Evolutionary conservation across 2,888 invertebrate species (phyloP).

Genomic region (Drosophila mimetica): DNA sequence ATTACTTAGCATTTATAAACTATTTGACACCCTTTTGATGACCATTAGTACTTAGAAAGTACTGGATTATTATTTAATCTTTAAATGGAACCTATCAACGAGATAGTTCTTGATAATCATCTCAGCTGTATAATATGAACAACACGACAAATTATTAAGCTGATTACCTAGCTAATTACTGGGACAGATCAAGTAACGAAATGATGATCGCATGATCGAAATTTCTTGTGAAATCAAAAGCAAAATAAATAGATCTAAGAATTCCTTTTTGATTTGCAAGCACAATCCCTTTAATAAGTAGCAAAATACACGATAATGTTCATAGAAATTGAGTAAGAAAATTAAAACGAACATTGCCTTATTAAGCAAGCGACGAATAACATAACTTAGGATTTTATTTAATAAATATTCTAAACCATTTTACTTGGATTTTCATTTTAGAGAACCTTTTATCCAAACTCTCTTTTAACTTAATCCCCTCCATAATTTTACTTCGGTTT

Average conservation of each 20-base stretch:
- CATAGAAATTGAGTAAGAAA: neutral
- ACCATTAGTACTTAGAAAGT: neutral
- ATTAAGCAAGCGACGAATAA: too few relatives aligned
- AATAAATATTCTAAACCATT: too few relatives aligned
- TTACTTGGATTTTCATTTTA: neutral
- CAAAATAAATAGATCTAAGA: neutral
- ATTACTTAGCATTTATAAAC: neutral
- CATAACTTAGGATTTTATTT: too few relatives aligned
- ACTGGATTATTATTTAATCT: slow-evolving; percentile 2
- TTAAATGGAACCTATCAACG: slow-evolving; percentile 5
- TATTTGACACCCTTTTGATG: neutral
- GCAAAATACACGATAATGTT: too few relatives aligned
- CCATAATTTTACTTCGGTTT: slow-evolving; percentile 15
- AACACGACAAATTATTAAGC: slow-evolving; percentile 6
- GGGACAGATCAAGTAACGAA: slow-evolving; percentile 18
- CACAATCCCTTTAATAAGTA: too few relatives aligned
- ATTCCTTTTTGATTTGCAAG: too few relatives aligned
- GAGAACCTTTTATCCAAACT: neutral
- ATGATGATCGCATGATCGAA: slow-evolving; percentile 19
- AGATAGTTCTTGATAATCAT: slow-evolving; percentile 7
- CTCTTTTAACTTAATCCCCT: neutral
- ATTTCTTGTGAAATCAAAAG: neutral
- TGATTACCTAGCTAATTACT: slow-evolving; percentile 20
- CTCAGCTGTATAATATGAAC: neutral
- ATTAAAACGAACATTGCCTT: neutral